Evolutionary conservation across 2,888 invertebrate species (phyloP), one percentile per base, ranked within the genome.

Genomic region (Tridacna crocea): DNA sequence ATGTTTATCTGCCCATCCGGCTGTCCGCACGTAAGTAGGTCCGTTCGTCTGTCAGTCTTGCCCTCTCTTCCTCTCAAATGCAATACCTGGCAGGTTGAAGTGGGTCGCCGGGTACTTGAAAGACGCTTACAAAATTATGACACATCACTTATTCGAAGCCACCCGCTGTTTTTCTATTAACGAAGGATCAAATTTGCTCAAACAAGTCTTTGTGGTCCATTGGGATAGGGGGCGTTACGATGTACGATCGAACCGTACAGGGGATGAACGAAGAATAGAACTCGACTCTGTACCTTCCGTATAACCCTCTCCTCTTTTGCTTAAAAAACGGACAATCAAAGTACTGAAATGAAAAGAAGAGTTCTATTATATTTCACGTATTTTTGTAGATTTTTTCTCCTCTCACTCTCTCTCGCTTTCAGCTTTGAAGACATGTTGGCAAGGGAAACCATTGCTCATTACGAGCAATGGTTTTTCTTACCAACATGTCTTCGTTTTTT

Each of bases 121-220:
- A 36, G 55, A 55, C 55, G 17, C 55, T 61, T 61, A 22, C 19
- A 17, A 61, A 61, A 65, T 65, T 66, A 66, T 66, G 66, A 70
- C 70, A 70, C 70, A 70, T 51, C 70, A 12, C 70, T 70, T 22
- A 70, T 70, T n/a, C 26, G 48, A 27, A 51, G 61, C 27, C 47
- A 36, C 79, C 75, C 63, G 75, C 75, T 63, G 79, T 11, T 60
- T 75, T 74, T 75, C 70, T 70, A 70, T 70, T 70, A 70, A 48
- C 15, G 48, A 70, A 46, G 70, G 70, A 70, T 70, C 70, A 51
- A 51, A 51, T 70, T 70, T 51, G 51, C 51, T 70, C 70, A 70
- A 70, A 70, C 70, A 70, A 12, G 51, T 46, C 70, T 70, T 70
- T 70, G 70, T 70, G 70, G 70, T 22, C 70, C 24, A 19, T 17